Conservation (phyloP, 2,797 vertebrate species). For the Mus minutoides region DNA sequence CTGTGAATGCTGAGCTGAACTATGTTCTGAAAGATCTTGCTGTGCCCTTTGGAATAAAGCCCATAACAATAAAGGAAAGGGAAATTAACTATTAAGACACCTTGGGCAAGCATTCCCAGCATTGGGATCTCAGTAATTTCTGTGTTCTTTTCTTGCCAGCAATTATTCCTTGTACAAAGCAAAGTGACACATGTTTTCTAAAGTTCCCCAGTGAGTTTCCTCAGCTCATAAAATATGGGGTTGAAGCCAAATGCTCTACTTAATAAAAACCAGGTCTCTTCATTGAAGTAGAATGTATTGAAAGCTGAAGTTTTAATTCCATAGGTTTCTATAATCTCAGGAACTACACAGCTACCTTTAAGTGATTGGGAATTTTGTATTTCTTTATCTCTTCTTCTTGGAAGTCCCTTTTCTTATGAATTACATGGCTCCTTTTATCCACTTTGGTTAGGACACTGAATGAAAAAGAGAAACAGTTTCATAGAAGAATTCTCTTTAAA, state of each 20-base stretch:
- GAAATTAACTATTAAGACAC: slow-evolving; percentile 66
- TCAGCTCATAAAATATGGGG: slow-evolving; percentile 1
- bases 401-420: not conserved
- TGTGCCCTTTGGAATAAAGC: slow-evolving; percentile 67
- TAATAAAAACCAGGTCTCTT: slow-evolving; percentile 33
- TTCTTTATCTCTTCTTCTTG: not conserved
- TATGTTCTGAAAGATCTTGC: slow-evolving; percentile 53
- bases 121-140: slow-evolving; percentile 41
- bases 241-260: not conserved
- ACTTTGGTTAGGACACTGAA: slow-evolving; percentile 63
- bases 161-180: slow-evolving; percentile 38
- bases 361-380: not conserved
- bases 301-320: slow-evolving; percentile 33
- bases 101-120: slow-evolving; percentile 8
- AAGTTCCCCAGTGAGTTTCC: slow-evolving; percentile 40
- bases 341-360: not conserved
- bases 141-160: slow-evolving; percentile 43
- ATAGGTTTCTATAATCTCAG: not conserved
- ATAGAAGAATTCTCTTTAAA: slow-evolving; percentile 53
- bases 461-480: not conserved
- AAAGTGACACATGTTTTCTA: slow-evolving; percentile 7
- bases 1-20: slow-evolving; percentile 74
- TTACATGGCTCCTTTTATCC: not conserved
- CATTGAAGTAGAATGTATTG: not conserved
- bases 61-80: slow-evolving; percentile 51